These are phyloP conservation scores for Siniperca chuatsi DNA, from an alignment of 2,113 vertebrate species.

Conservation along the genomic window DNA sequence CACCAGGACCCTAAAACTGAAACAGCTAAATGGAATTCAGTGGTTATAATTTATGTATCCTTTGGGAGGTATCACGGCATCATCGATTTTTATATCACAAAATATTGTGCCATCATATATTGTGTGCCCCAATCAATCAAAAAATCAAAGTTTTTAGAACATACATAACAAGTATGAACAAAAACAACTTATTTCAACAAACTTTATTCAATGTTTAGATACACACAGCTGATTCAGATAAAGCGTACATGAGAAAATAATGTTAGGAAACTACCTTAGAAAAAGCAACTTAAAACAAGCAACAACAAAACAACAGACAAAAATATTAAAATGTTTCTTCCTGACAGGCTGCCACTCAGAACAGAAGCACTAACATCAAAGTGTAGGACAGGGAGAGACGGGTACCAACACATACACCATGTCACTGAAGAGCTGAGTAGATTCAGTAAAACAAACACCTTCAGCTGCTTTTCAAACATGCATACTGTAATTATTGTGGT, in stretches of 20 bases:
- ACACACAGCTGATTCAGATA: slow-evolving; percentile 14
- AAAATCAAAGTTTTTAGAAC: neutral
- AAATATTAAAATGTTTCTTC: neutral
- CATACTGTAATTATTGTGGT: neutral
- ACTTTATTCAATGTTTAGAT: slow-evolving; percentile 30
- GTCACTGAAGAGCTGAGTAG: neutral
- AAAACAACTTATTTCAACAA: slow-evolving; percentile 8
- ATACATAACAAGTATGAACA: neutral
- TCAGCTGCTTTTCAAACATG: slow-evolving; percentile 17
- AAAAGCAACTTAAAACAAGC: slow-evolving; percentile 31
- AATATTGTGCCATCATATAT: neutral
- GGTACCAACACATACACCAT: slow-evolving; percentile 6
- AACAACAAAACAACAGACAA: neutral
- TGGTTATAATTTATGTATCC: neutral
- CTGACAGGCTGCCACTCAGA: neutral
- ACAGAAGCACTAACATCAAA: neutral
- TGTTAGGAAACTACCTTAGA: neutral
- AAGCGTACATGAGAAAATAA: neutral
- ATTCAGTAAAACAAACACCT: slow-evolving; percentile 1
- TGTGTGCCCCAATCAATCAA: neutral
- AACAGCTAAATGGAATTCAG: too few species aligned
- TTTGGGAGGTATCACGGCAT: neutral
- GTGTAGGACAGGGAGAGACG: neutral
- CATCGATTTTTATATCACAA: neutral
- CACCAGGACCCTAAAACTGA: too few species aligned